These are phyloP conservation scores for Plagodis pulveraria DNA, from an alignment of 2,888 invertebrate genomes.

Conservation along the genomic window DNA sequence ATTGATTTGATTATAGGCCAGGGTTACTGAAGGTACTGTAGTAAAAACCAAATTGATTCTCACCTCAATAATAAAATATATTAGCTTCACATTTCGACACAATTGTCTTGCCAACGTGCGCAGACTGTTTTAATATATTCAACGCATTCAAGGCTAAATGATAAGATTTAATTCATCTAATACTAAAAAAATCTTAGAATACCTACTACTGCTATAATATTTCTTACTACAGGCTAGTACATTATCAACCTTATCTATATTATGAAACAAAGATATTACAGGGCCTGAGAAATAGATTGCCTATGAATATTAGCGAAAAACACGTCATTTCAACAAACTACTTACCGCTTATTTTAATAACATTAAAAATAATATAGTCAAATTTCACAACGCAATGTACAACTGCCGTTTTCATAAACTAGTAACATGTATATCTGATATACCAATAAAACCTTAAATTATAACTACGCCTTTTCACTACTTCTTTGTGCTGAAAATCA, in stretches of 20 bases:
- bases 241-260: no score
- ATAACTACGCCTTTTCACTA: slow-evolving; percentile 37
- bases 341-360: slow-evolving; percentile 55
- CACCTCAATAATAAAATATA: not conserved
- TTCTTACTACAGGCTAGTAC: no score
- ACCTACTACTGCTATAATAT: no score
- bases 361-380: slow-evolving; percentile 48
- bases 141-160: slow-evolving; percentile 32
- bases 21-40: no score
- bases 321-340: slow-evolving; percentile 69
- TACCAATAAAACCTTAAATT: not conserved
- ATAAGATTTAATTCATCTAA: not conserved
- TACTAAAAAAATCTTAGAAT: no score
- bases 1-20: no score
- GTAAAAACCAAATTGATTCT: no score
- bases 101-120: slow-evolving; percentile 19
- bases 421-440: slow-evolving; percentile 12
- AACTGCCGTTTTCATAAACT: slow-evolving; percentile 15
- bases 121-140: slow-evolving; percentile 21
- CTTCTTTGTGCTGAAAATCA: slow-evolving; percentile 62
- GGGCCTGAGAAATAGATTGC: slow-evolving; percentile 16
- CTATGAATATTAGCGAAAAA: slow-evolving; percentile 29
- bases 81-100: not conserved
- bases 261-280: no score
- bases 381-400: slow-evolving; percentile 16